phyloP scores from a whole-genome alignment of 2,113 vertebrate genomes.

The Eupsittula cactorum region DNA sequence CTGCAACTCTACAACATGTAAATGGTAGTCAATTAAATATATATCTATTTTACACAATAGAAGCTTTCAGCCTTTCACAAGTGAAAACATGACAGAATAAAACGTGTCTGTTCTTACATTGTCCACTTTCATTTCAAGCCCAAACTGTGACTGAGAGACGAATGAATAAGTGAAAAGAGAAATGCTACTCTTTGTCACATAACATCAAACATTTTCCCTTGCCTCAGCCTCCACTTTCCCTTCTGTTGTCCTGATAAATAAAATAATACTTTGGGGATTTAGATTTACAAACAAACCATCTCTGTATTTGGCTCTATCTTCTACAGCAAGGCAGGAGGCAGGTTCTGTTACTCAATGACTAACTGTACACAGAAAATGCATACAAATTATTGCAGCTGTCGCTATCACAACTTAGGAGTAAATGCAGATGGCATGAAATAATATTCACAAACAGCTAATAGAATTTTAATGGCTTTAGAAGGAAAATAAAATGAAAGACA shows the following conservation, averaged over 20 bases:
- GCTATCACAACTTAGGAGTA: slow-evolving; percentile 69
- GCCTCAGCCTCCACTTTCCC: slow-evolving; percentile 31
- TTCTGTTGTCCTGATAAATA: slow-evolving; percentile 74
- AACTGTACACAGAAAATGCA: slow-evolving; percentile 63
- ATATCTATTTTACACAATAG: background rate
- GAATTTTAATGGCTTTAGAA: slow-evolving; percentile 80
- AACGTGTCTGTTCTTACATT: background rate
- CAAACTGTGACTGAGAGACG: background rate
- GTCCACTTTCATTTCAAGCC: slow-evolving; percentile 5
- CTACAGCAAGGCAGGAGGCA: slow-evolving; percentile 53
- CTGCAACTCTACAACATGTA: background rate
- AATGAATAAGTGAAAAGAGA: slow-evolving; percentile 34
- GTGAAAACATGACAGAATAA: background rate
- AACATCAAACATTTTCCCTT: slow-evolving; percentile 54
- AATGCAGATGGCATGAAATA: slow-evolving; percentile 81
- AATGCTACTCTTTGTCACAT: slow-evolving; percentile 35
- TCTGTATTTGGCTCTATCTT: slow-evolving; percentile 63
- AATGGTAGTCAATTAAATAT: background rate
- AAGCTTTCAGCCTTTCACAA: background rate
- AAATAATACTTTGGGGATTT: slow-evolving; percentile 63
- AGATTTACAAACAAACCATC: slow-evolving; percentile 75
- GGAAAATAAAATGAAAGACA: slow-evolving; percentile 72
- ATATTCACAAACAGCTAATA: slow-evolving; percentile 81
- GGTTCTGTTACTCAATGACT: slow-evolving; percentile 61
- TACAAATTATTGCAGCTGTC: slow-evolving; percentile 78